Evolutionary conservation across 2,797 vertebrate species (phyloP).

Genomic region (Clarias laeviceps): DNA sequence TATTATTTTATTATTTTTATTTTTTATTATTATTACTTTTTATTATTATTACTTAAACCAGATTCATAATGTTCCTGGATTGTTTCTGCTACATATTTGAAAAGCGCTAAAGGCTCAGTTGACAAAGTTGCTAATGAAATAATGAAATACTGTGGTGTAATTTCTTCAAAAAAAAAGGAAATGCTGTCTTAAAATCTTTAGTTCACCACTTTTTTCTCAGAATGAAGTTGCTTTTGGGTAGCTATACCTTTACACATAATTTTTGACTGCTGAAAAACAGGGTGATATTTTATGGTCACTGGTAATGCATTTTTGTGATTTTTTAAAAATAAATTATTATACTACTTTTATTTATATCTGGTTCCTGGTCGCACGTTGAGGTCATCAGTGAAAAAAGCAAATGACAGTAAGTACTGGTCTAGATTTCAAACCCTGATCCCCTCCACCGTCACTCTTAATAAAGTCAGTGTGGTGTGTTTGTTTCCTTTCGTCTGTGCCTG

Average conservation of each 20-base stretch:
- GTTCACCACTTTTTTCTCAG: neutral
- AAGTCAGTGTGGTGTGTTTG: conserved; percentile 60
- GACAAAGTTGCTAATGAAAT: conserved; percentile 2
- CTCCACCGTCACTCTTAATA: conserved; percentile 58
- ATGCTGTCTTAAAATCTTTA: neutral
- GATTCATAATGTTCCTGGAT: conserved; percentile 3
- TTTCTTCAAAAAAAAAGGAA: conserved; percentile 8
- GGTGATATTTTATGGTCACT: neutral
- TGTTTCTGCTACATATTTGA: conserved; percentile 33
- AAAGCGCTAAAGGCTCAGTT: conserved; percentile 26
- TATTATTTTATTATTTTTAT: neutral
- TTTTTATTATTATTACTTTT: neutral
- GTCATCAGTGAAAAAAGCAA: conserved; percentile 44
- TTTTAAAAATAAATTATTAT: neutral
- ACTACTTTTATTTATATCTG: conserved; percentile 24
- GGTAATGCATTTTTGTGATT: conserved; percentile 2
- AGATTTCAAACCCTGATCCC: conserved; percentile 49
- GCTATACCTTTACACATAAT: neutral
- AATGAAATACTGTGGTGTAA: conserved; percentile 6
- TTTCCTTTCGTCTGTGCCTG: conserved; percentile 64
- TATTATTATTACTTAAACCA: neutral
- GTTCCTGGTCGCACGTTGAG: conserved; percentile 18
- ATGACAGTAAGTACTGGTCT: conserved; percentile 47
- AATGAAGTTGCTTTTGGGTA: neutral
- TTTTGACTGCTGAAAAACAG: neutral